Conservation (phyloP, 1,140 invertebrate species). For the Aphaenogaster rudis region DNA sequence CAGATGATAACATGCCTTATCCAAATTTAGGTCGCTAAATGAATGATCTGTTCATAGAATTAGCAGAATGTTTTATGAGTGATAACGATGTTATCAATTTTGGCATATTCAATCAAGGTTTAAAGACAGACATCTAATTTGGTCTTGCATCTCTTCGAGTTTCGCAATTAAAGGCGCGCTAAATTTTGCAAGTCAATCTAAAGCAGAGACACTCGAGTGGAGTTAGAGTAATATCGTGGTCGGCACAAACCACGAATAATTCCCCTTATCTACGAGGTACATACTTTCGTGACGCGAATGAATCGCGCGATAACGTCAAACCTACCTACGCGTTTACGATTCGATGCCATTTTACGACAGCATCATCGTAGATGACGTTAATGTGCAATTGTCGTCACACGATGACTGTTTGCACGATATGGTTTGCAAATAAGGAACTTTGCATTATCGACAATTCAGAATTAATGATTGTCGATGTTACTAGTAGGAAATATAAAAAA, state of each 20-base stretch:
- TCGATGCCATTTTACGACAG: conserved; percentile 25
- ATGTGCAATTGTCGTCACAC: conserved; percentile 1
- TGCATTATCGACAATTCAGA: neutral
- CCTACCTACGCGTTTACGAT: conserved; percentile 25
- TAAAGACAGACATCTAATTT: neutral
- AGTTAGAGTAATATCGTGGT: conserved; percentile 39
- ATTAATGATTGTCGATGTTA: neutral
- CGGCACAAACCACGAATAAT: conserved; percentile 61
- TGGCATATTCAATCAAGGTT: neutral
- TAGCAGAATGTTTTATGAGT: neutral
- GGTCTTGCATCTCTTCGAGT: neutral
- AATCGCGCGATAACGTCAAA: conserved; percentile 47
- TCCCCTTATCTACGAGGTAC: conserved; percentile 60
- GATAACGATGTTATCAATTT: conserved; percentile 7
- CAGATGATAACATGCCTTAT: neutral
- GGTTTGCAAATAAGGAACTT: neutral
- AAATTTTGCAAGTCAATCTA: conserved; percentile 5
- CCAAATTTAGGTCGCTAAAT: neutral
- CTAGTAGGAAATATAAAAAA: neutral
- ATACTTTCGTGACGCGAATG: conserved; percentile 39
- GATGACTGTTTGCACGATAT: neutral
- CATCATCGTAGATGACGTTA: conserved; percentile 20
- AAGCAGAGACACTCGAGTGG: neutral
- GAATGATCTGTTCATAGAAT: neutral
- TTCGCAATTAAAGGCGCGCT: neutral